Conservation (phyloP, 2,797 vertebrate genomes). For the Schizopygopsis pylzovi region DNA sequence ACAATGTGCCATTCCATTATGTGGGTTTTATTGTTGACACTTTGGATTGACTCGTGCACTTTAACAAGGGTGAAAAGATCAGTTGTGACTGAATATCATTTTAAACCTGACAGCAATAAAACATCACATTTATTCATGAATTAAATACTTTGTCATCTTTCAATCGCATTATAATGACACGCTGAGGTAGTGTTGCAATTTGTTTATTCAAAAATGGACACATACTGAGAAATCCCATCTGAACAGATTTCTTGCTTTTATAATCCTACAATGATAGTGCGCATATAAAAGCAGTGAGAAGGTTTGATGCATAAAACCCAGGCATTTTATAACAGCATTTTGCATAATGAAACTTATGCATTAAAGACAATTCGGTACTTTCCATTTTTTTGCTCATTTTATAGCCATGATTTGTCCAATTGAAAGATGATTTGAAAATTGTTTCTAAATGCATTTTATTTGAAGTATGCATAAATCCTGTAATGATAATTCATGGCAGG, state of each 20-base stretch:
- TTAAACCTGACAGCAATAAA: slow-evolving; percentile 75
- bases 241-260: background rate
- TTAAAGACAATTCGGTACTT: background rate
- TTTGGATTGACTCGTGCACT: slow-evolving; percentile 71
- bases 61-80: slow-evolving; percentile 61
- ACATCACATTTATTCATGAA: slow-evolving; percentile 35
- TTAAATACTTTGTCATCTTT: background rate
- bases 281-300: slow-evolving; percentile 10
- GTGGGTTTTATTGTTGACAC: slow-evolving; percentile 61
- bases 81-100: slow-evolving; percentile 42
- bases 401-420: background rate
- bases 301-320: background rate
- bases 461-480: background rate
- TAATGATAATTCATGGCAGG: background rate
- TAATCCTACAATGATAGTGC: background rate
- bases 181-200: background rate
- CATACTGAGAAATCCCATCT: background rate
- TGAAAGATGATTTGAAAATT: background rate
- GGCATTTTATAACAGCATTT: background rate
- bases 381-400: background rate
- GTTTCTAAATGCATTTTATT: background rate
- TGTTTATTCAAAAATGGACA: slow-evolving; percentile 17
- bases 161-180: background rate
- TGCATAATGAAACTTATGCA: slow-evolving; percentile 49
- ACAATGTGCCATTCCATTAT: slow-evolving; percentile 70